Evolutionary conservation across 2,113 vertebrate genomes (phyloP), one percentile per base, ranked within the genome.

Genomic region (Arenaria interpres): DNA sequence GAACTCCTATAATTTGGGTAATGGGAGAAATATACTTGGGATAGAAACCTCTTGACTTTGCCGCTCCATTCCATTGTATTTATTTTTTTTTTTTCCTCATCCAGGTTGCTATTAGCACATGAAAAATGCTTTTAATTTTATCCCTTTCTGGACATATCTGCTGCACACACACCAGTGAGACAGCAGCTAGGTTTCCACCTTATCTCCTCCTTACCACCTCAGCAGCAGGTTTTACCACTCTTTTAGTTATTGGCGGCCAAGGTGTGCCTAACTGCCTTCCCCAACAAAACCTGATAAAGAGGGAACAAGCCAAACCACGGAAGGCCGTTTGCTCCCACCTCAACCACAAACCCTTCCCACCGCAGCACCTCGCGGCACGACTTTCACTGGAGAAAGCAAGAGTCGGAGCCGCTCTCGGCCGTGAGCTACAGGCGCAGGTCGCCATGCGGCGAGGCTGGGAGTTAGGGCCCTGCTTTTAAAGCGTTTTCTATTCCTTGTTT

Each of bases 141-240:
- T 96, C 96, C 84, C 91, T 90, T 97, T 84, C 95, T 85, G 89
- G 95, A 90, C 97, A 56, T 98, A 98, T 97, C 97, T 96, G 82
- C 95, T 93, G 96, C 91, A 89, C 80, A 90, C 80, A 88, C 96
- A 97, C 56, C 75, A 94, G 81, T 43, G 14, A 97, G 95, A 97
- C 64, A 97, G 85, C 92, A 95, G 97, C 86, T 96, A 74, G 72
- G 95, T 95, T 95, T 96, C 94, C 94, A 32, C 92, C 96, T 98
- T 98, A 98, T 98, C 98, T 98, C 96, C 96, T 57, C 89, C 96
- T 97, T 92, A 95, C 96, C 96, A 98, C 96, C 96, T 98, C 97
- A 94, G 88, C 66, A 92, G 93, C 96, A 97, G 96, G 89, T 97
- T 98, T n/a, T n/a, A n/a, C n/a, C n/a, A n/a, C n/a, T n/a, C n/a